Conservation (phyloP, 2,113 vertebrate species). For the Odobenus rosmarus region DNA sequence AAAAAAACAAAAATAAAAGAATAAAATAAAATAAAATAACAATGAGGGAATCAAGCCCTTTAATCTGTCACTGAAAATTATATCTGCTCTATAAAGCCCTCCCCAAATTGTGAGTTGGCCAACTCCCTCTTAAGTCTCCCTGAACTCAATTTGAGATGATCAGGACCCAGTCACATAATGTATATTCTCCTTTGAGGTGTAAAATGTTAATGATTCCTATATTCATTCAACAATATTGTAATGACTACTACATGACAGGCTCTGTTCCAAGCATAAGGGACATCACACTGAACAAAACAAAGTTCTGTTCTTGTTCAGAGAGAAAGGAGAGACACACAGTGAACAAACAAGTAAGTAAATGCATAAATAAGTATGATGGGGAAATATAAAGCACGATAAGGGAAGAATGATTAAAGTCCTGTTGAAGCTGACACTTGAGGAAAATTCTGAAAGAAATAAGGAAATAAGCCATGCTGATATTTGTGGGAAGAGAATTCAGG, state of each 20-base stretch:
- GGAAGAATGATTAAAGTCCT: not conserved
- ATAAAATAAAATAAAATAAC: not conserved
- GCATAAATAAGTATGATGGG: not conserved
- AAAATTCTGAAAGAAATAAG: not conserved
- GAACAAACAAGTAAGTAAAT: not conserved
- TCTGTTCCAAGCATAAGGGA: not conserved
- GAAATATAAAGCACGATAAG: not conserved
- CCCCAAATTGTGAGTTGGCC: not conserved
- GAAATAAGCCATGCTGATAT: not conserved
- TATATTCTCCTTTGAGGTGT: not conserved
- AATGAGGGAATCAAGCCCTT: not conserved
- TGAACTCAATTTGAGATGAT: not conserved
- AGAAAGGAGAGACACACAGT: not conserved
- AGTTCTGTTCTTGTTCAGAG: not conserved
- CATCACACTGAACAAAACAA: not conserved
- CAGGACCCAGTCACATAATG: not conserved
- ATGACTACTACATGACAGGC: not conserved
- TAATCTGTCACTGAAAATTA: not conserved
- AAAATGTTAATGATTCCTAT: constrained; percentile 59
- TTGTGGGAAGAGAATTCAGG: not conserved
- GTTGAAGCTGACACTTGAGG: not conserved
- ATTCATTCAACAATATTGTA: not conserved
- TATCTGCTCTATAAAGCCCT: not conserved
- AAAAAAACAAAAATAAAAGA: not conserved
- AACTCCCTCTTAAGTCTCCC: constrained; percentile 2